Percentiles rank a stretch among this genome's conserved stretches.
These are phyloP conservation scores for Sarcoramphus papa DNA, from an alignment of 2,797 vertebrate genomes.

Conservation along the genomic window DNA sequence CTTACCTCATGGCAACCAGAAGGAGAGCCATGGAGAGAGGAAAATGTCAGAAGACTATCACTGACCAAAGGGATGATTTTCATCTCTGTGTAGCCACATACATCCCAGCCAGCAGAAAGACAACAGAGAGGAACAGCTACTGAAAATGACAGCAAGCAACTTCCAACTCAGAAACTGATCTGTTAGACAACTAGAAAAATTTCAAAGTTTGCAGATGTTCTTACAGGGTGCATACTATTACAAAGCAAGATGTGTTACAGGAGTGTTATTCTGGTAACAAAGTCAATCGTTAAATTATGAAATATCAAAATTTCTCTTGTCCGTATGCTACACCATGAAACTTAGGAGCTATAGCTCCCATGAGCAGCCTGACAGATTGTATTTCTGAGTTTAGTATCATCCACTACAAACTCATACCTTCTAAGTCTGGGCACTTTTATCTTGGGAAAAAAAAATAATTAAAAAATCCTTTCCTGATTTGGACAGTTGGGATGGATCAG, in stretches of 20 bases:
- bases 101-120: not conserved
- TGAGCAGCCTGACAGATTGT: not conserved
- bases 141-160: not conserved
- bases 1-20: not conserved
- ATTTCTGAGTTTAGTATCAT: not conserved
- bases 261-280: not conserved
- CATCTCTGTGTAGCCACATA: not conserved
- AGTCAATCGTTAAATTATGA: not conserved
- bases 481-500: not conserved
- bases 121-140: not conserved
- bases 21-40: not conserved
- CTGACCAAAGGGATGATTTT: not conserved
- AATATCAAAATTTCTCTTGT: not conserved
- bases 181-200: not conserved
- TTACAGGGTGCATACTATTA: not conserved
- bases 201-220: not conserved
- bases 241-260: not conserved
- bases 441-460: not conserved
- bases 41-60: not conserved
- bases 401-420: not conserved
- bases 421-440: not conserved
- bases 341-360: not conserved
- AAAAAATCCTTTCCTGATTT: not conserved
- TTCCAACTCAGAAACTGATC: not conserved
- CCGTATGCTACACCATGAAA: not conserved